A percentile compares a stretch with the other conserved stretches of the same genome.
These are phyloP conservation scores for Scolopax bukidnonensis DNA, from an alignment of 2,797 vertebrate species.

Conservation along the genomic window DNA sequence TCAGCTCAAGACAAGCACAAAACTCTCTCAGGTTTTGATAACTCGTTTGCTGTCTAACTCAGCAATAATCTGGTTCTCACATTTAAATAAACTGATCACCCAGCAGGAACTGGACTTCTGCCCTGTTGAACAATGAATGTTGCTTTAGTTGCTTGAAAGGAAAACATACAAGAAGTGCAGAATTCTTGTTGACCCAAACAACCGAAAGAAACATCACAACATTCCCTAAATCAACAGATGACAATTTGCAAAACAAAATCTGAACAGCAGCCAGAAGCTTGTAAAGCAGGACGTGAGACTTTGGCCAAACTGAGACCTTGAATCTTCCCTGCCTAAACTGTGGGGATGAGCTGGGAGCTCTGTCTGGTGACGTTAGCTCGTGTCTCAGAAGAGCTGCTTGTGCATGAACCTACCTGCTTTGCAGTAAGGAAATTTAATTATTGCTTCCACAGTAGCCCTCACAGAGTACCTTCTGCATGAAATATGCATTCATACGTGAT, in stretches of 20 bases:
- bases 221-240: slow-evolving; percentile 36
- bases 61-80: not conserved
- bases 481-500: not conserved
- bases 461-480: slow-evolving; percentile 1
- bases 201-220: slow-evolving; percentile 7
- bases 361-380: not conserved
- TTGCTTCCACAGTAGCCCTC: not conserved
- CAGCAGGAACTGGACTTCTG: slow-evolving; percentile 15
- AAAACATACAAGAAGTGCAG: slow-evolving; percentile 17
- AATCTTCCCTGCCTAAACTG: not conserved
- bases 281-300: not conserved
- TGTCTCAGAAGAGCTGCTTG: not conserved
- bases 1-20: not conserved
- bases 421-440: slow-evolving; percentile 41
- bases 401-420: not conserved
- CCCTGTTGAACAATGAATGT: not conserved
- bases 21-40: not conserved
- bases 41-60: slow-evolving; percentile 23
- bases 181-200: slow-evolving; percentile 21
- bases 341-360: not conserved
- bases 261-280: not conserved
- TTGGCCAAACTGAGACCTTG: not conserved
- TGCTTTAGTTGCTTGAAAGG: slow-evolving; percentile 22
- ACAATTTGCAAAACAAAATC: slow-evolving; percentile 34
- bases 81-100: not conserved